Evolutionary conservation across 2,113 vertebrate genomes (phyloP).

Genomic region (Willisornis vidua): DNA sequence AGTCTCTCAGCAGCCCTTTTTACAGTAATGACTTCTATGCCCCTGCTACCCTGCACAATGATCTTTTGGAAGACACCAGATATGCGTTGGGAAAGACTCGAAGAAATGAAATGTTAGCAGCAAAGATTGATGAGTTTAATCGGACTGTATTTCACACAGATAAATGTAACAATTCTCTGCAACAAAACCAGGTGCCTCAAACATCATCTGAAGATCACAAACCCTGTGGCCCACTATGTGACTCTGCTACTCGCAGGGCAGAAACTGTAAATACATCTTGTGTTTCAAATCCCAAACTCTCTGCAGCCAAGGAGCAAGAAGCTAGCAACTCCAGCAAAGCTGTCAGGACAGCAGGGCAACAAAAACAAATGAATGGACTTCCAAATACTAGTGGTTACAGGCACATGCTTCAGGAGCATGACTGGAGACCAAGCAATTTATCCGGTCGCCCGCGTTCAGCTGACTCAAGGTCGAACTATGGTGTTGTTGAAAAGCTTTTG

Average conservation of each 20-base stretch:
- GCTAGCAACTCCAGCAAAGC: slow-evolving; percentile 7
- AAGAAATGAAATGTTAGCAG: slow-evolving; percentile 86
- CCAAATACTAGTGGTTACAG: slow-evolving; percentile 64
- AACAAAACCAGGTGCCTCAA: slow-evolving; percentile 33
- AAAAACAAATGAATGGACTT: slow-evolving; percentile 57
- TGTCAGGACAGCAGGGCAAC: slow-evolving; percentile 1
- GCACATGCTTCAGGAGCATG: slow-evolving; percentile 81
- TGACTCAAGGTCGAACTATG: slow-evolving; percentile 93
- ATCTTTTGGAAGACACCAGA: slow-evolving; percentile 11
- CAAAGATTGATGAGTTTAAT: slow-evolving; percentile 94
- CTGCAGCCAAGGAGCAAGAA: slow-evolving; percentile 46
- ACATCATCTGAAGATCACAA: slow-evolving; percentile 51
- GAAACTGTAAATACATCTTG: background rate
- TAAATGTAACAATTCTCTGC: slow-evolving; percentile 65
- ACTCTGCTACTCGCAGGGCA: background rate
- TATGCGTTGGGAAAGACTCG: slow-evolving; percentile 48
- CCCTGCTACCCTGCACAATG: background rate
- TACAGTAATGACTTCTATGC: background rate
- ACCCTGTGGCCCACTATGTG: slow-evolving; percentile 11
- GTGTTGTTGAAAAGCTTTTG: slow-evolving; percentile 91
- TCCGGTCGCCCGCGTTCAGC: slow-evolving; percentile 89
- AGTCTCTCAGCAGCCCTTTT: slow-evolving; percentile 22
- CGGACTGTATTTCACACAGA: slow-evolving; percentile 90
- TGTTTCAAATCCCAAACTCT: background rate
- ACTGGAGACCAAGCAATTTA: slow-evolving; percentile 89